Base-by-base conservation (phyloP, 2,113 vertebrate species). In the Laterallus jamaicensis region DNA sequence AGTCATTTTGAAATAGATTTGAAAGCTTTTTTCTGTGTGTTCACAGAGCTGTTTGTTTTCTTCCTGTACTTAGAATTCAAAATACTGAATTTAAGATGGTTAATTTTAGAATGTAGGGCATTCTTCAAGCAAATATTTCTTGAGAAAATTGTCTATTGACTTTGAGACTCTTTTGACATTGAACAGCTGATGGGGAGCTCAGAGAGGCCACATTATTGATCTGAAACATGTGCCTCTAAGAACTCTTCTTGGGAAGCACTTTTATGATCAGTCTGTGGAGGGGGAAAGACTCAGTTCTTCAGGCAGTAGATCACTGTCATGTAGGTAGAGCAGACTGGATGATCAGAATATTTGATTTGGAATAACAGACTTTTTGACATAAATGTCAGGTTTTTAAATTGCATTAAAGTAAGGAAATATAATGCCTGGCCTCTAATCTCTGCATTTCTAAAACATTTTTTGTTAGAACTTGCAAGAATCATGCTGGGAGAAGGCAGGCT, bases 401-500 rank as follows among this genome's bases (percentile, higher is more conserved):
- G 40, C 56, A 70, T 83, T 68, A 73, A 80, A 92, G 70, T 63
- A 76, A 75, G n/a, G 31, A 37, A 20, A 15, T 44, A 32, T 76
- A 31, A 9, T 79, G 39, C 55, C 35, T 88, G 60, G 32, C 37
- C 40, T 90, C 78, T 96, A 74, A 96, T 86, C 32, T 54, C 71
- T 96, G 18, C 70, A 18, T 96, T 93, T 97, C 93, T 95, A 71
- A 95, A 44, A 73, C 2, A 4, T 47, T 81, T 97, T 96, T 96
- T 96, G 22, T 83, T 96, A 98, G 98, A 98, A 98, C 95, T 97
- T 98, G 91, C 89, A 59, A 92, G 84, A 97, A 84, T 97, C 92
- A 0, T 98, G 98, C 97, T 98, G 98, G 98, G 91, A 98, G 87
- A 98, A 97, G 90, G 98, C 98, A 11, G 98, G 98, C 49, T 98